Evolutionary conservation across 2,797 vertebrate species (phyloP).

Genomic region (Loris lydekkerianus): DNA sequence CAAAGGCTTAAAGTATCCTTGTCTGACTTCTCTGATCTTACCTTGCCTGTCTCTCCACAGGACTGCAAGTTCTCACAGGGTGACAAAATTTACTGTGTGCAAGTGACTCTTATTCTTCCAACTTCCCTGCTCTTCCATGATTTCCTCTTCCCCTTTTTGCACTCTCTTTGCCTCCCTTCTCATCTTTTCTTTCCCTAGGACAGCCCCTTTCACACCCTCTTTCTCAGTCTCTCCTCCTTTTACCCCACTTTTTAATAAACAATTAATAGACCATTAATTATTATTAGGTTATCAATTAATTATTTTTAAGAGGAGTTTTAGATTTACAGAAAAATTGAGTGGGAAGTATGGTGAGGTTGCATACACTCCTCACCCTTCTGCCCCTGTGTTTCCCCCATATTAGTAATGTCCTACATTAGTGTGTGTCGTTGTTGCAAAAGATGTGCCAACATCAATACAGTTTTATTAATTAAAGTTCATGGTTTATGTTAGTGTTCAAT

Average conservation of each 20-base stretch:
- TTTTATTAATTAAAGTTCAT: neutral
- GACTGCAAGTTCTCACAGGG: accelerated
- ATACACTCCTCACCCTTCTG: neutral
- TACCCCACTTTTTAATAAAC: neutral
- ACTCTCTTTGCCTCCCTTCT: neutral
- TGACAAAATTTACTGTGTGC: accelerated
- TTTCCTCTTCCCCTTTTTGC: neutral
- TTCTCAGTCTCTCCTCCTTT: neutral
- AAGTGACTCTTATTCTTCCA: too few relatives aligned
- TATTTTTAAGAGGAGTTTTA: neutral
- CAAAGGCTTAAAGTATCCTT: neutral
- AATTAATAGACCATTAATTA: neutral
- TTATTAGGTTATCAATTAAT: too few relatives aligned
- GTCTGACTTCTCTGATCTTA: neutral
- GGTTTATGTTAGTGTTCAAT: neutral
- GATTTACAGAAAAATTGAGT: neutral
- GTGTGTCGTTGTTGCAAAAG: neutral
- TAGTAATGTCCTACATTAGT: neutral
- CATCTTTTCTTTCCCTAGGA: too few relatives aligned
- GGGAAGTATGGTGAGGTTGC: neutral
- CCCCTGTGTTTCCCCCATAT: neutral
- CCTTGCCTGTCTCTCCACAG: neutral
- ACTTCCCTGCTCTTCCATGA: neutral
- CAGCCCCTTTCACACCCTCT: neutral
- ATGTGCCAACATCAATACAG: neutral